phyloP scores from a whole-genome alignment of 2,888 invertebrate species.

The Lamproptera curius region DNA sequence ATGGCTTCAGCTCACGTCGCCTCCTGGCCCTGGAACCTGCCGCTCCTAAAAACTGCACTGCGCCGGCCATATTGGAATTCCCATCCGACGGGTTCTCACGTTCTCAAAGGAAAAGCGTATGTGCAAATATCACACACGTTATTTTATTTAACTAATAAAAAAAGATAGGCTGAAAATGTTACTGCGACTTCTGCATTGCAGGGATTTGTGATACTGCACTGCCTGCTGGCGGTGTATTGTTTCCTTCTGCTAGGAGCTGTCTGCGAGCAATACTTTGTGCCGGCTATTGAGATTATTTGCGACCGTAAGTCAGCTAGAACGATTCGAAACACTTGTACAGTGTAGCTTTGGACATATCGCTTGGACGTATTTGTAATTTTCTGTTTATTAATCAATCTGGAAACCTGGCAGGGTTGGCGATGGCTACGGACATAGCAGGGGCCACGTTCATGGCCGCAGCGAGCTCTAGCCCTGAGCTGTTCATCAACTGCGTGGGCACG shows the following conservation, averaged over 20 bases:
- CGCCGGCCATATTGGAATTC: conserved; percentile 87
- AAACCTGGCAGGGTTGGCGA: conserved; percentile 69
- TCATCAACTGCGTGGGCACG: conserved; percentile 90
- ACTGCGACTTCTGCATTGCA: no score
- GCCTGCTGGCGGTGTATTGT: conserved; percentile 81
- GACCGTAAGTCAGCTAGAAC: conserved; percentile 83
- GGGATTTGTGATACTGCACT: conserved; percentile 84
- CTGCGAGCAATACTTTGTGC: conserved; percentile 94
- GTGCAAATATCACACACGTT: no score
- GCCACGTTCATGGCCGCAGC: conserved; percentile 96
- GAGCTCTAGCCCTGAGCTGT: conserved; percentile 91
- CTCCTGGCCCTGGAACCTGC: conserved; percentile 42
- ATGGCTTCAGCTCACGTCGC: conserved; percentile 37
- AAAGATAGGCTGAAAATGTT: no score
- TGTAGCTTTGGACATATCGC: background rate
- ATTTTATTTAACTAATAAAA: no score
- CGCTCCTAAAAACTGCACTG: conserved; percentile 79
- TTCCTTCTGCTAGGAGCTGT: conserved; percentile 88
- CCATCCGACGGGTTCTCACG: conserved; percentile 86
- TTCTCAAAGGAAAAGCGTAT: conserved; percentile 77
- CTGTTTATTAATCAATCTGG: no score
- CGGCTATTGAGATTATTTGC: conserved; percentile 88
- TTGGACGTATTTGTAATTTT: no score
- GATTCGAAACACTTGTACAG: background rate
- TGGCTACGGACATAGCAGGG: conserved; percentile 89